Evolutionary conservation across 2,888 invertebrate species (phyloP), one percentile per base, ranked within the genome.

Genomic region (Watsonalla cultraria): DNA sequence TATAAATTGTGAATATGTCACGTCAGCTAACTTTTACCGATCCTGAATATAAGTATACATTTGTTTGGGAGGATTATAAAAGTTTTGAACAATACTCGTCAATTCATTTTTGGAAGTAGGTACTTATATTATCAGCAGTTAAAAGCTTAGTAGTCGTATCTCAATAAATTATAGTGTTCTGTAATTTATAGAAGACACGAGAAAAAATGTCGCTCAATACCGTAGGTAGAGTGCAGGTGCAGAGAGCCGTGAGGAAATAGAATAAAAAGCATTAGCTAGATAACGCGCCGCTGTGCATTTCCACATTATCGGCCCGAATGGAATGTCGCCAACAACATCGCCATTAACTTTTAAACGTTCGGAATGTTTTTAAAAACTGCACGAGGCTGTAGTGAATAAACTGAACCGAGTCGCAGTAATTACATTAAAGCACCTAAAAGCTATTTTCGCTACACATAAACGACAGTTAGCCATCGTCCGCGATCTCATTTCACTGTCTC

Each of bases 281-380:
- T 70, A 73, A 64, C 65, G 46, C 45, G 45, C 54, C 57, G 57
- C 59, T 61, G 68, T 66, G 68, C 68, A 74, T 69, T 76, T 72
- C 58, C 65, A 72, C 69, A 68, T 66, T 70, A 72, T 71, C 65
- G 67, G 65, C 55, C 62, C 59, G 63, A 68, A 68, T 66, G 67
- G 65, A 67, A 66, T 65, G 70, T 65, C 69, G 68, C 65, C 66
- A 67, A 68, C 66, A 67, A 68, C 67, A 68, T 64, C 61, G 69
- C 70, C 69, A 72, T 74, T 75, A 72, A 71, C 68, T 72, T 73
- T 71, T 62, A 68, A 69, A 60, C 56, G 61, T 64, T 59, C 55
- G 56, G 55, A 62, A 58, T 56, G 57, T 37, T 37, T 60, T 55
- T 60, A 58, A 67, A 62, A 61, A 51, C 57, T 58, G 63, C 61